phyloP scores from a whole-genome alignment of 2,797 vertebrate species.

The Prionace glauca region DNA sequence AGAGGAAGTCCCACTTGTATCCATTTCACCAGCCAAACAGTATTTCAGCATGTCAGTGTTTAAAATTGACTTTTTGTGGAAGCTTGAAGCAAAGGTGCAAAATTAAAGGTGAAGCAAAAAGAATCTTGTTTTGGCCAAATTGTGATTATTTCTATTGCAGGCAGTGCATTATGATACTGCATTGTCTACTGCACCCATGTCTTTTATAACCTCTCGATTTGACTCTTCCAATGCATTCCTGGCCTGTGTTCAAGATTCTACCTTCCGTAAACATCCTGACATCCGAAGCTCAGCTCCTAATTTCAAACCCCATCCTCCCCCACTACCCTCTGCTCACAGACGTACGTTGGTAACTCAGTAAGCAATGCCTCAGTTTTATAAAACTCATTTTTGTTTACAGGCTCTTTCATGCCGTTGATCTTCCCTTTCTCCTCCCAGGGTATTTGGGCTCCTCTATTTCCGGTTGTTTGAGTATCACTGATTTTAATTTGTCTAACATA shows the following conservation, averaged over 20 bases:
- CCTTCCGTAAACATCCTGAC: not conserved
- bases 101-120: constrained; percentile 21
- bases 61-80: not conserved
- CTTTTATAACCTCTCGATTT: not conserved
- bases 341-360: not conserved
- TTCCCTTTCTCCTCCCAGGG: not conserved
- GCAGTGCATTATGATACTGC: not conserved
- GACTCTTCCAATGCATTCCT: not conserved
- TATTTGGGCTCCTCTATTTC: not conserved
- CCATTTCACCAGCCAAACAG: not conserved
- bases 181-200: not conserved
- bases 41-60: not conserved
- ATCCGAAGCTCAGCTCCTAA: not conserved
- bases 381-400: not conserved
- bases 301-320: not conserved
- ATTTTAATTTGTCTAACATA: not conserved
- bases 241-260: not conserved
- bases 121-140: not conserved
- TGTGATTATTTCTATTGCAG: constrained; percentile 15
- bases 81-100: not conserved
- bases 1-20: not conserved
- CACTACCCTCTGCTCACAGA: not conserved
- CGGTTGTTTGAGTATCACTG: not conserved
- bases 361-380: not conserved
- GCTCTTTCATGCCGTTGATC: no score